A percentile compares a stretch with the other conserved stretches of the same genome.
Conservation (phyloP, 2,888 invertebrate species). For the Caenorhabditis auriculariae region DNA sequence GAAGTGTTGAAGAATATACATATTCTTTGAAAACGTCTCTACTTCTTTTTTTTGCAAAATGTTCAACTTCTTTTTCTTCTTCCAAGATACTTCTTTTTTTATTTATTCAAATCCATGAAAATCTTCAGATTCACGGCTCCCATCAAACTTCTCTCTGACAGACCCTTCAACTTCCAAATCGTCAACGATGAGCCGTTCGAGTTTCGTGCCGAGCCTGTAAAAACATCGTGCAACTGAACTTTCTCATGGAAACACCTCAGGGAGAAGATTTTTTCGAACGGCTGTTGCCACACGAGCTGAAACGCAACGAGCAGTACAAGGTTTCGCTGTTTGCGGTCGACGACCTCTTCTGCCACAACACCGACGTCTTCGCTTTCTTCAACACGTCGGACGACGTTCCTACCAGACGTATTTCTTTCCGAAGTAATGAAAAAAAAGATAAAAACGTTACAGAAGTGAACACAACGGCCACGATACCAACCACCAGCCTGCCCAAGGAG, state of each 20-base stretch:
- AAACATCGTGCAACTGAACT: too few species aligned
- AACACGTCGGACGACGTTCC: conserved; percentile 10
- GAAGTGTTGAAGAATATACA: too few species aligned
- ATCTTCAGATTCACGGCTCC: conserved; percentile 18
- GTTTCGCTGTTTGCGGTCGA: conserved; percentile 36
- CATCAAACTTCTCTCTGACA: too few species aligned
- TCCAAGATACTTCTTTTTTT: too few species aligned
- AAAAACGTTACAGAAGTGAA: conserved; percentile 4
- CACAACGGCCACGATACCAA: conserved; percentile 6
- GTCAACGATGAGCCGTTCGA: conserved; percentile 19
- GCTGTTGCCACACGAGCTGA: conserved; percentile 9
- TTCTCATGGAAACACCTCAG: too few species aligned
- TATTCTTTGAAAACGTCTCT: too few species aligned
- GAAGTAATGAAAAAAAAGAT: too few species aligned
- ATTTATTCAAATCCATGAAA: too few species aligned
- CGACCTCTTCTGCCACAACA: conserved; percentile 36
- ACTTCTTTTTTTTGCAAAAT: too few species aligned
- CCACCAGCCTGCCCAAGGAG: neutral
- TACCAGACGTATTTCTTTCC: too few species aligned
- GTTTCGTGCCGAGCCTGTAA: conserved; percentile 2
- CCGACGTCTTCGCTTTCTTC: conserved; percentile 26
- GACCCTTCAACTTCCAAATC: conserved; percentile 16
- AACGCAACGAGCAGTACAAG: conserved; percentile 16
- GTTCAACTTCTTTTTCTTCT: too few species aligned
- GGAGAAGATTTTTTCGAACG: neutral